Percentiles rank a stretch among this genome's conserved stretches.
Evolutionary conservation across 2,797 vertebrate genomes (phyloP).

Genomic region (Paedocypris micromegethes): DNA sequence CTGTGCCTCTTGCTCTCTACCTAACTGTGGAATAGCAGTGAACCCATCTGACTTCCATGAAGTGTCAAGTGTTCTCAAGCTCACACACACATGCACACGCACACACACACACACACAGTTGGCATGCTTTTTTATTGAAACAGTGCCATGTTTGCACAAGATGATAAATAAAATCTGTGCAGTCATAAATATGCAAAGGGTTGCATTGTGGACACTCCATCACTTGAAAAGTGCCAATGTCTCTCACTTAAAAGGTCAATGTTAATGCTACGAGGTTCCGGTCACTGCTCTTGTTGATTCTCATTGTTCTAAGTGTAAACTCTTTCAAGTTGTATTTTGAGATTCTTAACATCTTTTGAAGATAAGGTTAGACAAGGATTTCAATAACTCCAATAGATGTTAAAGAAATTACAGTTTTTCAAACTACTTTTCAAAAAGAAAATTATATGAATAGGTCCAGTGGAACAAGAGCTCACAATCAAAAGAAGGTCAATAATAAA

Average conservation of each 20-base stretch:
- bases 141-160: slow-evolving; percentile 48
- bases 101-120: slow-evolving; percentile 23
- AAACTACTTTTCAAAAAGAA: too few species aligned
- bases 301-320: background rate
- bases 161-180: slow-evolving; percentile 44
- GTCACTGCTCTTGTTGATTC: slow-evolving; percentile 1
- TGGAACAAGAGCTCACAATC: too few species aligned
- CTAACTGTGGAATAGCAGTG: slow-evolving; percentile 25
- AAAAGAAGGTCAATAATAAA: too few species aligned
- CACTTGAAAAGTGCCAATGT: slow-evolving; percentile 35
- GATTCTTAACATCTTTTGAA: background rate
- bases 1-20: slow-evolving; percentile 33
- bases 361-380: too few species aligned
- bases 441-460: too few species aligned
- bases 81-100: slow-evolving; percentile 21
- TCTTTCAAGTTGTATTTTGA: background rate
- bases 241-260: slow-evolving; percentile 46
- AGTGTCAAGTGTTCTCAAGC: slow-evolving; percentile 26
- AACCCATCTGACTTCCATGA: slow-evolving; percentile 31
- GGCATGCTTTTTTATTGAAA: slow-evolving; percentile 41
- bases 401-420: too few species aligned
- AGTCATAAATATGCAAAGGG: slow-evolving; percentile 50
- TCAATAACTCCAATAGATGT: too few species aligned
- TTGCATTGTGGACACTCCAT: slow-evolving; percentile 32
- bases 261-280: slow-evolving; percentile 3